phyloP scores from a whole-genome alignment of 1,140 invertebrate species.

The Panulirus ornatus region DNA sequence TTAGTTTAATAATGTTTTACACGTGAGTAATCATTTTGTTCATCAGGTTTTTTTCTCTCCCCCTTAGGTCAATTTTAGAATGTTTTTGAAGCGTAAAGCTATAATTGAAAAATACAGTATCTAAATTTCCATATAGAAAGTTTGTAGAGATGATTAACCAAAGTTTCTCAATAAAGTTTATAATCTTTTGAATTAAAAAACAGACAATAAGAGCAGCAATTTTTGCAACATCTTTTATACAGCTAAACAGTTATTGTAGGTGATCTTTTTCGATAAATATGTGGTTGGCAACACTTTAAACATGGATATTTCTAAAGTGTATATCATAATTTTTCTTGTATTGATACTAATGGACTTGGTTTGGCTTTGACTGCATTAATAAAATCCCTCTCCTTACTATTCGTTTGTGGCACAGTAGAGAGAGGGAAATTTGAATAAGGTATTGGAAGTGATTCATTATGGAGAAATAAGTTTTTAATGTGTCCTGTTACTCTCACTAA shows the following conservation, averaged over 20 bases:
- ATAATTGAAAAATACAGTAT: neutral
- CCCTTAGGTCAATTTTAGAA: too few relatives aligned
- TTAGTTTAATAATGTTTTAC: neutral
- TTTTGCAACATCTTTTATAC: neutral
- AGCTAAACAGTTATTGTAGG: neutral
- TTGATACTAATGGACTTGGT: too few relatives aligned
- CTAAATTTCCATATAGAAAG: neutral
- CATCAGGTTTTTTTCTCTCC: too few relatives aligned
- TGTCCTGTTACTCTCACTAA: neutral
- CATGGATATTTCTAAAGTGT: neutral
- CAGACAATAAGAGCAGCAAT: neutral
- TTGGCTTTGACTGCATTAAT: neutral
- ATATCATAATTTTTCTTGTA: neutral
- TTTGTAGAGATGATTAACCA: too few relatives aligned
- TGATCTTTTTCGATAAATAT: too few relatives aligned
- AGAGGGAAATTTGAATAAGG: neutral
- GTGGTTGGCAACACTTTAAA: neutral
- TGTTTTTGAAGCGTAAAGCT: too few relatives aligned
- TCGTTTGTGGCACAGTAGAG: neutral
- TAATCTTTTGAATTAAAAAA: slow-evolving; percentile 1
- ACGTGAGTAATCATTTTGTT: neutral
- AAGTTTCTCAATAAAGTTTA: neutral
- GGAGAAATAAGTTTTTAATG: neutral
- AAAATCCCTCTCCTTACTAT: neutral
- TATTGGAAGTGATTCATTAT: slow-evolving; percentile 2